These are phyloP conservation scores for Lucilia sericata DNA, from an alignment of 1,140 invertebrate genomes.

Conservation along the genomic window DNA sequence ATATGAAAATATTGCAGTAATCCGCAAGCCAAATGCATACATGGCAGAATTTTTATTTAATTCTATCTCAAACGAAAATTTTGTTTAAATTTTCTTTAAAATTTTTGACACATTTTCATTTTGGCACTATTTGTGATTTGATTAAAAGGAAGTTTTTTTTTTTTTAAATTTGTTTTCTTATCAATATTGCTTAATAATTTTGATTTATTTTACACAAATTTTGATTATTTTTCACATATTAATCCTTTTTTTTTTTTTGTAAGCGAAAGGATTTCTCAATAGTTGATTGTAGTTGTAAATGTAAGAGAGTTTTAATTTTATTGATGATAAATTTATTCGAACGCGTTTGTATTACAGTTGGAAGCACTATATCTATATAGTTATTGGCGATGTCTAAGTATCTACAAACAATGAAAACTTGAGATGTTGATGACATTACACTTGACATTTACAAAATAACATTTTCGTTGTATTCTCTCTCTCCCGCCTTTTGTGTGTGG, in stretches of 20 bases:
- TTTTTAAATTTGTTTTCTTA: no score
- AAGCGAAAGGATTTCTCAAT: no score
- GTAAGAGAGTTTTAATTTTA: not conserved
- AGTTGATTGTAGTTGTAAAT: no score
- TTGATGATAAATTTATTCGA: not conserved
- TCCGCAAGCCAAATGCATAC: no score
- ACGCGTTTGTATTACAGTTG: not conserved
- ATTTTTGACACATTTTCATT: not conserved
- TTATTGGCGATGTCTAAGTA: slow-evolving; percentile 23
- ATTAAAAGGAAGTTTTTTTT: no score
- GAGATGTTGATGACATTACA: slow-evolving; percentile 66
- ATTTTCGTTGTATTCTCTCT: slow-evolving; percentile 1
- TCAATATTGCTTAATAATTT: no score
- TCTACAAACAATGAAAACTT: slow-evolving; percentile 17
- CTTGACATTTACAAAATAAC: slow-evolving; percentile 62
- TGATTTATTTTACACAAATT: no score
- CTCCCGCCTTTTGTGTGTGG: slow-evolving; percentile 30
- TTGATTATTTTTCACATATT: not conserved
- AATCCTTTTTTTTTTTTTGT: not conserved
- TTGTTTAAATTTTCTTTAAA: not conserved
- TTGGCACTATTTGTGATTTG: no score
- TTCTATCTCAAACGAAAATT: not conserved
- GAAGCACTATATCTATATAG: not conserved
- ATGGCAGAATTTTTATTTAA: not conserved
- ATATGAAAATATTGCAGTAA: no score